phyloP scores from a whole-genome alignment of 2,888 invertebrate genomes.

The Oxycera nigricornis region DNA sequence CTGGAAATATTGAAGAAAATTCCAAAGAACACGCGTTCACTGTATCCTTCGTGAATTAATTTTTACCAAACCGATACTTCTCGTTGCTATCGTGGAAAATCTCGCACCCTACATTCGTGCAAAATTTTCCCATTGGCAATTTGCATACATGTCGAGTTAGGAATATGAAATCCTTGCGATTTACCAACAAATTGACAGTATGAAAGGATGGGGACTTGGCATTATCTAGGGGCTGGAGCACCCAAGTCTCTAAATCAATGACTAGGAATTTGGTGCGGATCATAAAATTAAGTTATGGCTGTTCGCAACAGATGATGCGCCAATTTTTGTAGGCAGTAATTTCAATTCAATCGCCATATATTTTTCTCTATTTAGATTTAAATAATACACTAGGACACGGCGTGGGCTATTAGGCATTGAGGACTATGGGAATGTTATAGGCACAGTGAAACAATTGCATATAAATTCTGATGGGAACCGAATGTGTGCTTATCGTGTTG shows the following conservation, averaged over 20 bases:
- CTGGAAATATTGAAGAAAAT: too few relatives aligned
- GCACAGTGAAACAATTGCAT: neutral
- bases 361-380: conserved; percentile 24
- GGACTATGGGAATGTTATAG: neutral
- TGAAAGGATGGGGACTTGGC: neutral
- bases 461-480: conserved; percentile 20
- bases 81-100: too few relatives aligned
- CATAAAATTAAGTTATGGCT: conserved; percentile 48
- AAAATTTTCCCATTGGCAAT: conserved; percentile 34
- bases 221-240: neutral
- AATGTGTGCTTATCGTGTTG: neutral
- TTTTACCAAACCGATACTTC: neutral
- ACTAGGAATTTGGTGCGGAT: conserved; percentile 43
- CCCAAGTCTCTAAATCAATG: conserved; percentile 34
- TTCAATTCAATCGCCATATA: conserved; percentile 30
- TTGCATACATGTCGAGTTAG: conserved; percentile 45
- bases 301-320: conserved; percentile 45
- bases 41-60: too few relatives aligned
- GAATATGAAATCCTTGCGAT: conserved; percentile 42
- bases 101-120: neutral
- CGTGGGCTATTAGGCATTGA: neutral
- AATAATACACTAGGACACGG: neutral
- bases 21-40: too few relatives aligned
- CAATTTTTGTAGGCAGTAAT: conserved; percentile 25
- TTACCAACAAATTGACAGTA: conserved; percentile 26